Conservation (phyloP, 2,113 vertebrate species). For the Embiotoca jacksoni region DNA sequence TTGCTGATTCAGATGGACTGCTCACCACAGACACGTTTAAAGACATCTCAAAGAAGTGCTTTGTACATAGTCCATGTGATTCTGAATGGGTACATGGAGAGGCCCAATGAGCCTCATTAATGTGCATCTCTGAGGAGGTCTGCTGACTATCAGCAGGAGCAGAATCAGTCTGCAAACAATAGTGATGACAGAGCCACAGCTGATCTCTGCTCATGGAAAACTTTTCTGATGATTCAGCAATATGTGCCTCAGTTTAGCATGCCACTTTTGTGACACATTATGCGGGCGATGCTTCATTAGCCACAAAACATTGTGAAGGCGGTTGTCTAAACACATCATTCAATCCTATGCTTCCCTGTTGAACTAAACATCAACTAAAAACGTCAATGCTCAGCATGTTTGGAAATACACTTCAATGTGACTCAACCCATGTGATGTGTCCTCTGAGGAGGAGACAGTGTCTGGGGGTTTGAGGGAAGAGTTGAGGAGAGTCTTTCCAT, state of each 20-base stretch:
- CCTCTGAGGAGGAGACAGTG: too few relatives aligned
- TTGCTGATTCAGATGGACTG: slow-evolving; percentile 64
- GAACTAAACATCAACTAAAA: not conserved
- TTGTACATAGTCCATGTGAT: slow-evolving; percentile 54
- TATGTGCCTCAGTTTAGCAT: slow-evolving; percentile 26
- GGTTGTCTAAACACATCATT: slow-evolving; percentile 11
- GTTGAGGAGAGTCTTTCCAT: too few relatives aligned
- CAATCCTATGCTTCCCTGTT: not conserved
- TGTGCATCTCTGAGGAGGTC: slow-evolving; percentile 61
- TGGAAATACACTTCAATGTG: not conserved
- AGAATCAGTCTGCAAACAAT: slow-evolving; percentile 51
- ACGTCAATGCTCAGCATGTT: not conserved
- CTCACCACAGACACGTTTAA: slow-evolving; percentile 55
- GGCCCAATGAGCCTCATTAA: slow-evolving; percentile 36
- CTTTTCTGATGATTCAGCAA: slow-evolving; percentile 46
- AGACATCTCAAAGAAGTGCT: slow-evolving; percentile 53
- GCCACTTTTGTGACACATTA: slow-evolving; percentile 26
- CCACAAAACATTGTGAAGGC: slow-evolving; percentile 25
- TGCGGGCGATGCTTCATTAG: slow-evolving; percentile 7
- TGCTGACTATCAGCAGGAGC: slow-evolving; percentile 69
- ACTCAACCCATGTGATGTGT: too few relatives aligned
- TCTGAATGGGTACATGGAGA: slow-evolving; percentile 47
- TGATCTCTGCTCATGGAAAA: slow-evolving; percentile 46
- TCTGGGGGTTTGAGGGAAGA: too few relatives aligned
- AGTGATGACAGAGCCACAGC: slow-evolving; percentile 60